Conservation (phyloP, 2,888 invertebrate genomes). For the Nomada flava region DNA sequence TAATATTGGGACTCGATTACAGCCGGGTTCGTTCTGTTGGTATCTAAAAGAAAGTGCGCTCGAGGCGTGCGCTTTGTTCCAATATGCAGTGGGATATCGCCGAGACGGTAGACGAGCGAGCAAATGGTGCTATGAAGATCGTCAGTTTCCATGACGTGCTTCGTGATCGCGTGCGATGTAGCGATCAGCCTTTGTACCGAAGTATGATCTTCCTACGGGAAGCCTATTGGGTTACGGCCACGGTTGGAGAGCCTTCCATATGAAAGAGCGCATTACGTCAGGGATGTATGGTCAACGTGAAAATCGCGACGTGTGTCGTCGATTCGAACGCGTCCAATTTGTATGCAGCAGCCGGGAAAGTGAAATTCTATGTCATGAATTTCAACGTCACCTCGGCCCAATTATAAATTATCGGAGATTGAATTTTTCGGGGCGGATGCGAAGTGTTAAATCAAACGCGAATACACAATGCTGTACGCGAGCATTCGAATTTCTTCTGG, state of each 20-base stretch:
- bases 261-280: constrained; percentile 45
- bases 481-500: not conserved
- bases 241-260: constrained; percentile 57
- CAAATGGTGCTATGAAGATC: constrained; percentile 80
- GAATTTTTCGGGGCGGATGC: too few relatives aligned
- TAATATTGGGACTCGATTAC: not conserved
- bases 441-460: not conserved
- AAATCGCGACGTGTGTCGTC: constrained; percentile 39
- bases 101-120: constrained; percentile 62
- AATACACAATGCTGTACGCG: not conserved
- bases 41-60: constrained; percentile 24
- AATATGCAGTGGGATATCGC: constrained; percentile 62
- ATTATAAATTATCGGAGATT: too few relatives aligned
- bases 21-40: not conserved
- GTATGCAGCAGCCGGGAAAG: too few relatives aligned
- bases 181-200: constrained; percentile 83
- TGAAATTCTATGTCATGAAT: too few relatives aligned
- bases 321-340: constrained; percentile 26
- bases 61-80: constrained; percentile 41
- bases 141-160: constrained; percentile 81
- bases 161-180: constrained; percentile 83
- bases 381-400: too few relatives aligned
- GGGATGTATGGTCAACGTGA: constrained; percentile 30
- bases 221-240: constrained; percentile 82
- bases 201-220: constrained; percentile 82